Base-by-base conservation (phyloP, 2,113 vertebrate species). In the Meriones unguiculatus region DNA sequence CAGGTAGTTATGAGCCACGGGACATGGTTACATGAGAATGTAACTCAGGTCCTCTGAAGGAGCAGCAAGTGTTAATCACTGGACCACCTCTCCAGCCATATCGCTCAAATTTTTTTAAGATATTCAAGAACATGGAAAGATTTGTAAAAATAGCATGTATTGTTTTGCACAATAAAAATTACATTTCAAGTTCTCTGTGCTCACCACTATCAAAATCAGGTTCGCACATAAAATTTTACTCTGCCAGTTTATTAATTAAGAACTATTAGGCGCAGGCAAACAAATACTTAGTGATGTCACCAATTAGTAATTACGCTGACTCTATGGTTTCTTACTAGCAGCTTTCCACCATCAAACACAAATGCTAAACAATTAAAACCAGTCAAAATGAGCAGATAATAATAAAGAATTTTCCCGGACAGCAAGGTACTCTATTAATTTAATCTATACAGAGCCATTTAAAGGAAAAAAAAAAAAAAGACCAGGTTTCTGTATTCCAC, bases 381-480 rank as follows among this genome's bases (percentile, higher is more conserved):
- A 46, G 76, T 80, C 57, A 38, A 76, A 59, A 54, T n/a, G n/a
- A 50, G 54, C 57, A 76, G 73, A n/a, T n/a, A n/a, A 93, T 28
- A 64, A 69, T 35, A 80, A 80, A 59, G 1, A 7, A 72, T 52
- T 70, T 92, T 93, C 73, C 90, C 90, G 76, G 81, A 91, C 65
- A 96, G 12, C 5, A 64, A 80, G 17, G 32, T 13, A 59, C 62
- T 50, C 75, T 94, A 62, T 6, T 87, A 57, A 90, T 38, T 62
- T 78, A 41, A 77, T 87, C 81, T 81, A 38, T n/a, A 86, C 25
- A 77, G 95, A 67, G 38, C 59, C 38, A 75, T 70, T 57, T 95
- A 1, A 50, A 92, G 77, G 82, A 94, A 92, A 50, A 92, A n/a
- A 22, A 72, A 52, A 94, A 91, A 50, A 15, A 82, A 93, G 94